These are phyloP conservation scores for Heterodera carotae DNA, from an alignment of 1,140 invertebrate genomes.

Conservation along the genomic window DNA sequence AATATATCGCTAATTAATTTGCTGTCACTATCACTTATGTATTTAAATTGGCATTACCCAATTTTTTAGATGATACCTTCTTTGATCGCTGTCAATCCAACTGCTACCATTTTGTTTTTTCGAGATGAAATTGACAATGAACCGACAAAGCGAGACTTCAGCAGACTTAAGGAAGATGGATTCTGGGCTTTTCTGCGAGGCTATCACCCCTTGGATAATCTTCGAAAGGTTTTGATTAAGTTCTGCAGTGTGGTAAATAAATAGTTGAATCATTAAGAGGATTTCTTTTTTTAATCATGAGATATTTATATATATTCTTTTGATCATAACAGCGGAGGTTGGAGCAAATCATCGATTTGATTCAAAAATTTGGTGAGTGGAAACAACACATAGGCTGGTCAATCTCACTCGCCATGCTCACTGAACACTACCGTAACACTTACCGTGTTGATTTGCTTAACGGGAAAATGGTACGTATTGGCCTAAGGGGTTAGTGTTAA, in stretches of 20 bases:
- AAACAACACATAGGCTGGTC: background rate
- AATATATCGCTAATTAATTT: no score
- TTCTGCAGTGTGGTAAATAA: no score
- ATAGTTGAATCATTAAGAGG: no score
- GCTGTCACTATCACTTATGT: no score
- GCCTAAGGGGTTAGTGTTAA: background rate
- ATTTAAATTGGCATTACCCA: background rate
- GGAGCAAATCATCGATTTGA: constrained; percentile 10
- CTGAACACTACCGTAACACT: background rate
- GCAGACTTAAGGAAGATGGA: background rate
- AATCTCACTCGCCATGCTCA: background rate
- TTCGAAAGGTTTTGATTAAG: background rate
- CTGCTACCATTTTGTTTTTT: background rate
- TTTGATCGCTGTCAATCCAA: background rate
- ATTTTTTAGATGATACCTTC: background rate
- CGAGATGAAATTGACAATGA: background rate
- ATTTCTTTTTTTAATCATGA: no score
- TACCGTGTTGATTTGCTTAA: background rate
- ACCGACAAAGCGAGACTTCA: constrained; percentile 8
- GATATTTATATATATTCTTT: no score
- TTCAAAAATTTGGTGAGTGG: background rate
- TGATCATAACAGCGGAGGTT: background rate
- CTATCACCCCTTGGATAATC: background rate
- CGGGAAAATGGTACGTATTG: background rate
- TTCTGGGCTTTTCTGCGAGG: constrained; percentile 4